Evolutionary conservation across 2,888 invertebrate genomes (phyloP).

Genomic region (Pollenia griseotomentosa): DNA sequence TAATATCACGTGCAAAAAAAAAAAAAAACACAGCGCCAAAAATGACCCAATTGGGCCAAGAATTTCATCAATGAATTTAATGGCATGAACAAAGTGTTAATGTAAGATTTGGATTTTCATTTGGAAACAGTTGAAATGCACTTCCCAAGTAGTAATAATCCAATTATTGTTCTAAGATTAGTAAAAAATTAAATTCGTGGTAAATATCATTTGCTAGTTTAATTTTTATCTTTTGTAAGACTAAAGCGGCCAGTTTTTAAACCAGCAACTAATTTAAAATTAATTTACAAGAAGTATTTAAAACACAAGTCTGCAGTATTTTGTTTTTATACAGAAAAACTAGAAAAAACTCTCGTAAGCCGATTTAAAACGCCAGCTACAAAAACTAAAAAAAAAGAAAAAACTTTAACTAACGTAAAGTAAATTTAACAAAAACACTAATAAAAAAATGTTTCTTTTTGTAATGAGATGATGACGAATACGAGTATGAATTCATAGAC

Average conservation of each 20-base stretch:
- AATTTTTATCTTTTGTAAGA: slow-evolving; percentile 14
- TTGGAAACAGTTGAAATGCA: too few relatives aligned
- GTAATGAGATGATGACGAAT: slow-evolving; percentile 40
- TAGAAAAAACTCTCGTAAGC: neutral
- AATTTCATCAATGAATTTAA: too few relatives aligned
- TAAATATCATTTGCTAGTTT: neutral
- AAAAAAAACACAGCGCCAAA: too few relatives aligned
- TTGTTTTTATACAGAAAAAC: slow-evolving; percentile 14
- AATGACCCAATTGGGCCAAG: too few relatives aligned
- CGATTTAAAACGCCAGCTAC: too few relatives aligned
- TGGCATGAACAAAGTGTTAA: too few relatives aligned
- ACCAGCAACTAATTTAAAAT: slow-evolving; percentile 21
- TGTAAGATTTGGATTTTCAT: too few relatives aligned
- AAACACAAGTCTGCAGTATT: slow-evolving; percentile 7
- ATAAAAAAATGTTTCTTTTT: neutral
- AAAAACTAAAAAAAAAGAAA: neutral
- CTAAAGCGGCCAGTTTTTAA: neutral
- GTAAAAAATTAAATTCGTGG: neutral
- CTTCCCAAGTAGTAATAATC: too few relatives aligned
- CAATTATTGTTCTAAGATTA: neutral
- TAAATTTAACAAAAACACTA: slow-evolving; percentile 9
- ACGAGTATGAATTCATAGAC: slow-evolving; percentile 43
- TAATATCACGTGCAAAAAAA: too few relatives aligned
- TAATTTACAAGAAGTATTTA: slow-evolving; percentile 3
- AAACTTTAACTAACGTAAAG: neutral